Evolutionary conservation across 2,113 vertebrate genomes (phyloP), one percentile per base, ranked within the genome.

Genomic region (Bombycilla garrulus): DNA sequence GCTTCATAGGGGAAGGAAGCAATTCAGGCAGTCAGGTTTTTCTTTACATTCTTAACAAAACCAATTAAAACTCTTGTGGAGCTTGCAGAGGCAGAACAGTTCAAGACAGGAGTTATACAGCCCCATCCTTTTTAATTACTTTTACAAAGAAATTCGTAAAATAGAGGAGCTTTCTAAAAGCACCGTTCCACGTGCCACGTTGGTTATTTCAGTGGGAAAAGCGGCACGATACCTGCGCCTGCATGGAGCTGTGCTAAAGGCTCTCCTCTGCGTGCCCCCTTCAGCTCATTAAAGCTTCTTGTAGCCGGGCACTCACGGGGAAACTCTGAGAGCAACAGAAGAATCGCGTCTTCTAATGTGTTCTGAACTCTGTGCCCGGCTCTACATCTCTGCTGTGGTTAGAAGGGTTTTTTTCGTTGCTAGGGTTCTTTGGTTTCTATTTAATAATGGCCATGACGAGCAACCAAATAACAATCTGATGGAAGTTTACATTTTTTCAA

Each of bases 201-300:
- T n/a, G n/a, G 16, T 35, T 17, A 8, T 58, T 84, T 74, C 45
- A 5, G 13, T 16, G 47, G 40, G 38, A 31, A 33, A 16, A 48
- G 23, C 13, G 22, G 57, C 17, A 7, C 1, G 18, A 25, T 35
- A 38, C 36, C 47, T 35, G 57, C 15, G 38, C 13, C 62, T 29
- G 50, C 51, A 5, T 0, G 36, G 79, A 28, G 71, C 56, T 53
- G 26, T 3, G 69, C 71, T 16, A 0, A 12, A 10, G 50, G 58
- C 19, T 31, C 19, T 31, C 28, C 73, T 18, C 21, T 2, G 1
- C 1, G 1, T 54, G 19, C 10, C 26, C 16, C 22, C 31, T 38
- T 12, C 69, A 38, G 45, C 53, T 67, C 12, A 0, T 5, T 3
- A 14, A 21, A 21, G n/a, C 53, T 60, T 8, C 33, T 3, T 19